These are phyloP conservation scores for Takifugu flavidus DNA, from an alignment of 2,113 vertebrate genomes.

Conservation along the genomic window DNA sequence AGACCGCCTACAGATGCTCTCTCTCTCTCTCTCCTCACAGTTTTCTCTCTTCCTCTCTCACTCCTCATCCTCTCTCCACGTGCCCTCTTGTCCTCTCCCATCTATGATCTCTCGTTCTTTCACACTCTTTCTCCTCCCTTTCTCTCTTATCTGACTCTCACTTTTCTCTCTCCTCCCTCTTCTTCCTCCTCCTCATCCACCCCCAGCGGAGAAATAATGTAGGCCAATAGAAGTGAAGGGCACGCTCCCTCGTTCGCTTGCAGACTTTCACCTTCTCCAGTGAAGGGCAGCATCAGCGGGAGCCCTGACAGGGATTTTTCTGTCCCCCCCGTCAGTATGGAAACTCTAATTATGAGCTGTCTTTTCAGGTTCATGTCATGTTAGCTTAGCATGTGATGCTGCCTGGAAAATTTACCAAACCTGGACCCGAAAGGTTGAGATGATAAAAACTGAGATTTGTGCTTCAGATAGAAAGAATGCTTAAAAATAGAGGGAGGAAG, in stretches of 20 bases:
- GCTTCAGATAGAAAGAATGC: constrained; percentile 13
- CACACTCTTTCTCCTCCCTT: constrained; percentile 14
- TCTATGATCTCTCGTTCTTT: constrained; percentile 10
- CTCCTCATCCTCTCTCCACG: constrained; percentile 14
- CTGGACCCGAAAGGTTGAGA: neutral
- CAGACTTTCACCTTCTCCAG: constrained; percentile 26
- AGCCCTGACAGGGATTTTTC: neutral
- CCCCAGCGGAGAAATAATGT: constrained; percentile 35
- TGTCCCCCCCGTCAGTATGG: too few species aligned
- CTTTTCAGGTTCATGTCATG: too few species aligned
- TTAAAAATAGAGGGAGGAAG: constrained; percentile 69
- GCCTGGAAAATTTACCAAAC: neutral
- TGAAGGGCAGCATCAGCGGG: neutral
- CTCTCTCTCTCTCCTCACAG: constrained; percentile 32
- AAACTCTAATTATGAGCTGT: too few species aligned
- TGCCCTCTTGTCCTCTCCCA: constrained; percentile 11
- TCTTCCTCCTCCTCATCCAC: constrained; percentile 18
- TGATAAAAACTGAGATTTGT: constrained; percentile 8
- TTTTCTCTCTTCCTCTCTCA: constrained; percentile 7
- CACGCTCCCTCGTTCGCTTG: constrained; percentile 2
- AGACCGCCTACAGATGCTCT: constrained; percentile 61
- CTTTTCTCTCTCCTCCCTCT: constrained; percentile 8
- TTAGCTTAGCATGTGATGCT: too few species aligned
- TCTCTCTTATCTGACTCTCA: constrained; percentile 26
- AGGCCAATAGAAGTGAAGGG: constrained; percentile 45